phyloP scores from a whole-genome alignment of 2,797 vertebrate species.

The Aulostomus chinensis region DNA sequence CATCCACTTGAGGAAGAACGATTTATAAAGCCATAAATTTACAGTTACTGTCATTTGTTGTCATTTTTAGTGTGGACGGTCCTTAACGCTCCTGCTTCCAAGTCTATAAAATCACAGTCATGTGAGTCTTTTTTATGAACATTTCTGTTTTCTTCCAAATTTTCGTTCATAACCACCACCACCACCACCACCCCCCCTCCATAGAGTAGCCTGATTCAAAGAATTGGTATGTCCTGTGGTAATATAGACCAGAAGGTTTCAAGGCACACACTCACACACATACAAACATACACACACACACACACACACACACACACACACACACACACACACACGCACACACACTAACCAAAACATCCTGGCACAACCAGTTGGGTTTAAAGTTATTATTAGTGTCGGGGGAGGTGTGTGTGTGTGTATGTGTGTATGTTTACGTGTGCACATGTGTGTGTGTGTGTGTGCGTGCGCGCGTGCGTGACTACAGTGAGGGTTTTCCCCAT shows the following conservation, averaged over 20 bases:
- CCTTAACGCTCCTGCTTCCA: not conserved
- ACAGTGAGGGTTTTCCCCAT: constrained; percentile 70
- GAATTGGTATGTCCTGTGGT: constrained; percentile 72
- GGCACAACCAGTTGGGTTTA: constrained; percentile 59
- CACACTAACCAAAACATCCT: constrained; percentile 64
- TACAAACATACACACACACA: constrained; percentile 25
- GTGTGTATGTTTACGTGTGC: constrained; percentile 29
- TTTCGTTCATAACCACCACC: too few relatives aligned
- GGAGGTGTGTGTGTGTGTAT: constrained; percentile 29
- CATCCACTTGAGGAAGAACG: too few relatives aligned
- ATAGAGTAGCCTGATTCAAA: constrained; percentile 66
- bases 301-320: constrained; percentile 18
- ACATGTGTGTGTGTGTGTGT: constrained; percentile 29
- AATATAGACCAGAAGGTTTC: constrained; percentile 79
- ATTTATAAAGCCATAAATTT: too few relatives aligned
- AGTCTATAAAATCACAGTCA: constrained; percentile 10
- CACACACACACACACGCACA: constrained; percentile 17
- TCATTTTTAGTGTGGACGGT: too few relatives aligned
- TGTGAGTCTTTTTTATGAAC: constrained; percentile 4
- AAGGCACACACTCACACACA: constrained; percentile 12
- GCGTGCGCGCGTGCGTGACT: constrained; percentile 34
- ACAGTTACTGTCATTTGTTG: too few relatives aligned
- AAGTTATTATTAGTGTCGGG: constrained; percentile 76
- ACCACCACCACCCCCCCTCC: constrained; percentile 8
- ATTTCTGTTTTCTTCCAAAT: constrained; percentile 23